A percentile compares a stretch with the other conserved stretches of the same genome.
phyloP scores from a whole-genome alignment of 2,113 vertebrate genomes.

The Brachyhypopomus gauderio region DNA sequence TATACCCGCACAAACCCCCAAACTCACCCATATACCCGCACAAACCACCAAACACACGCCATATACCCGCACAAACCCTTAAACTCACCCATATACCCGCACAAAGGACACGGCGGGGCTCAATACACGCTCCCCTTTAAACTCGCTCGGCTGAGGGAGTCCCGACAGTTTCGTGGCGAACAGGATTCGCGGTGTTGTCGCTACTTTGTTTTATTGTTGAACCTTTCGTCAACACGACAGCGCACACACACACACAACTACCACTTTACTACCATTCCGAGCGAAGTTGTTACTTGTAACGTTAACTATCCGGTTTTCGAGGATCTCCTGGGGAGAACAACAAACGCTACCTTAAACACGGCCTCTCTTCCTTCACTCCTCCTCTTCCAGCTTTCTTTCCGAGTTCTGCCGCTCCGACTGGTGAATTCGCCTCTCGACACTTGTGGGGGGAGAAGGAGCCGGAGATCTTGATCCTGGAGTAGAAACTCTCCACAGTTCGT shows the following conservation, averaged over 20 bases:
- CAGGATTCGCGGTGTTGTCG: not conserved
- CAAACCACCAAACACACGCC: too few relatives aligned
- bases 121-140: not conserved
- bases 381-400: constrained; percentile 60
- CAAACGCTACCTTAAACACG: constrained; percentile 65
- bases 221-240: not conserved
- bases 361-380: constrained; percentile 62
- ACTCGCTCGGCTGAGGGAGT: not conserved
- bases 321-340: not conserved
- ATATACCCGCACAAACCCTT: too few relatives aligned
- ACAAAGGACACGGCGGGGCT: too few relatives aligned
- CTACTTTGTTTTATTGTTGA: not conserved
- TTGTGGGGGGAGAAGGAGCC: constrained; percentile 19
- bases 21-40: too few relatives aligned
- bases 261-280: not conserved
- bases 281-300: not conserved
- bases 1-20: too few relatives aligned
- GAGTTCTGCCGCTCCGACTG: constrained; percentile 45
- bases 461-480: constrained; percentile 25
- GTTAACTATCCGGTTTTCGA: not conserved
- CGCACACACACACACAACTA: not conserved
- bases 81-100: too few relatives aligned
- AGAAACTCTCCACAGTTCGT: constrained; percentile 13
- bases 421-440: constrained; percentile 37
- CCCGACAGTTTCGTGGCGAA: not conserved